Conservation (phyloP, 1,140 invertebrate species). For the Cyclargus thomasi region DNA sequence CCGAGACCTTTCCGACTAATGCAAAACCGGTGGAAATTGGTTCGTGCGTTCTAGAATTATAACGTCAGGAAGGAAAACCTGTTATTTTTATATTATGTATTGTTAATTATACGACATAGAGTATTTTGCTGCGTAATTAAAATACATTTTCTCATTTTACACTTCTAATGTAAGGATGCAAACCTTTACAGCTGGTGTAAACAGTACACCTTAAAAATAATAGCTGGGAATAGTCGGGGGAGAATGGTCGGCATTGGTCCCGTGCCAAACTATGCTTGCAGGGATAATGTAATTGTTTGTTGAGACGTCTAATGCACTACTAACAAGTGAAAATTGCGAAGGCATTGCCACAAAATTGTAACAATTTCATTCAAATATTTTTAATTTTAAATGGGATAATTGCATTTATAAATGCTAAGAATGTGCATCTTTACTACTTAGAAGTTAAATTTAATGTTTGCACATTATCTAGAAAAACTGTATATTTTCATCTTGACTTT, state of each 20-base stretch:
- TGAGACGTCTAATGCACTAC: slow-evolving; percentile 48
- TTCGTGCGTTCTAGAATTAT: too few relatives aligned
- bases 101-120: background rate
- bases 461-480: background rate
- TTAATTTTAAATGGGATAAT: too few relatives aligned
- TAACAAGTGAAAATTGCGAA: slow-evolving; percentile 48
- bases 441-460: background rate
- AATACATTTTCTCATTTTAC: background rate
- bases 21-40: too few relatives aligned
- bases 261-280: slow-evolving; percentile 59
- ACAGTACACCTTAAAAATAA: slow-evolving; percentile 39
- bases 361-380: too few relatives aligned
- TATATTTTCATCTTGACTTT: too few relatives aligned
- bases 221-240: slow-evolving; percentile 48
- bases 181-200: background rate
- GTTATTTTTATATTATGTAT: slow-evolving; percentile 38
- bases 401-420: too few relatives aligned
- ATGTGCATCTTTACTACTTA: too few relatives aligned
- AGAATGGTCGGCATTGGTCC: slow-evolving; percentile 46
- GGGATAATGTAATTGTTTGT: slow-evolving; percentile 64
- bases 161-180: background rate
- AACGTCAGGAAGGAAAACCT: too few relatives aligned
- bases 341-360: slow-evolving; percentile 20
- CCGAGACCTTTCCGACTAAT: too few relatives aligned
- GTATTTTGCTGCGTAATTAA: background rate